phyloP scores from a whole-genome alignment of 2,888 invertebrate genomes.

The Drosophila borborema region DNA sequence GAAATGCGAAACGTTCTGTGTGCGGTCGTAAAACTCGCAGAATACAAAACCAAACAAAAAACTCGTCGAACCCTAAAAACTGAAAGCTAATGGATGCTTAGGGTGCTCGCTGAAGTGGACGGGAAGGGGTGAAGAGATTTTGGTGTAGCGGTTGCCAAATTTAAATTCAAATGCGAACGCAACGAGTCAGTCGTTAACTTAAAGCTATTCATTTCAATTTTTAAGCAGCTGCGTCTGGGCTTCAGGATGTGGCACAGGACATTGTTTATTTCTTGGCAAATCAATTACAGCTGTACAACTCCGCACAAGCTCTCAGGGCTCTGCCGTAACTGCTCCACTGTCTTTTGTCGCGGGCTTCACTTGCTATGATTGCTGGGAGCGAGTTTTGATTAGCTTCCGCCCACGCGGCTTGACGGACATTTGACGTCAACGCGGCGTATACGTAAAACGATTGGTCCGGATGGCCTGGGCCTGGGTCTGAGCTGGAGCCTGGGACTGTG shows the following conservation, averaged over 20 bases:
- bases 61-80: conserved; percentile 27
- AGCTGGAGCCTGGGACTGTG: neutral
- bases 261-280: conserved; percentile 56
- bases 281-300: conserved; percentile 64
- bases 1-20: conserved; percentile 32
- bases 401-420: conserved; percentile 47
- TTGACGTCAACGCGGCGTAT: conserved; percentile 33
- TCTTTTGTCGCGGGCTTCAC: conserved; percentile 22
- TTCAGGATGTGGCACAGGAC: conserved; percentile 28
- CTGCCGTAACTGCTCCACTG: neutral
- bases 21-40: conserved; percentile 61
- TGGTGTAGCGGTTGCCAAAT: conserved; percentile 19
- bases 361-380: conserved; percentile 57
- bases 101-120: neutral
- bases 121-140: neutral
- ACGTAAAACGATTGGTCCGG: neutral
- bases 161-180: conserved; percentile 49
- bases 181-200: conserved; percentile 62
- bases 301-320: neutral
- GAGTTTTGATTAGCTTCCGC: conserved; percentile 78
- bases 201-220: conserved; percentile 62
- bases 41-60: conserved; percentile 9
- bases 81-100: neutral
- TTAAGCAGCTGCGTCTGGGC: conserved; percentile 16
- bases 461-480: neutral